These are phyloP conservation scores for Macrocentrus cingulum DNA, from an alignment of 1,140 invertebrate genomes.

Conservation along the genomic window DNA sequence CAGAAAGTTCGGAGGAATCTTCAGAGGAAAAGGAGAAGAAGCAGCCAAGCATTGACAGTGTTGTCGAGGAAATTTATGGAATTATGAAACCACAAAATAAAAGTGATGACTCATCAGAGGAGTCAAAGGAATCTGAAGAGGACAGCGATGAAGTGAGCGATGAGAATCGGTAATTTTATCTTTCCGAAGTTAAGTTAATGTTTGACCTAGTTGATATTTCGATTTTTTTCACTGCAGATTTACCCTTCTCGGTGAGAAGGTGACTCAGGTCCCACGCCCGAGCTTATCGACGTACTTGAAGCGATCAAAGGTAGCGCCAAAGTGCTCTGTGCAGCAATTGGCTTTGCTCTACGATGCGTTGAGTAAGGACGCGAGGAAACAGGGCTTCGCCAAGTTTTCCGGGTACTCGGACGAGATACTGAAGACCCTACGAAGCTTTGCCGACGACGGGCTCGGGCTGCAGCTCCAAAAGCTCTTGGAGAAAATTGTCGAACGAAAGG, in stretches of 20 bases:
- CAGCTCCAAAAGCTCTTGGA: slow-evolving; percentile 45
- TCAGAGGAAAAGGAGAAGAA: slow-evolving; percentile 27
- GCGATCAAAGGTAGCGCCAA: slow-evolving; percentile 38
- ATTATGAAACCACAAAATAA: slow-evolving; percentile 35
- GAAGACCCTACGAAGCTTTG: slow-evolving; percentile 36
- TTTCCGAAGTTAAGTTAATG: too few species aligned
- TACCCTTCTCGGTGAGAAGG: slow-evolving; percentile 47
- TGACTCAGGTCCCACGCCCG: slow-evolving; percentile 48
- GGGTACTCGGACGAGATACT: slow-evolving; percentile 49
- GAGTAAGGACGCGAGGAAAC: slow-evolving; percentile 51
- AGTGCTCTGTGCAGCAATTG: slow-evolving; percentile 42
- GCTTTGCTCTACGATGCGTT: slow-evolving; percentile 47
- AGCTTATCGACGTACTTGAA: slow-evolving; percentile 45
- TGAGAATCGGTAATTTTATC: slow-evolving; percentile 39
- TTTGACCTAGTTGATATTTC: too few species aligned
- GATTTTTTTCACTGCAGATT: slow-evolving; percentile 36
- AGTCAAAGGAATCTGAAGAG: slow-evolving; percentile 1
- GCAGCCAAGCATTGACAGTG: slow-evolving; percentile 39
- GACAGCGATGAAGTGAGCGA: slow-evolving; percentile 37
- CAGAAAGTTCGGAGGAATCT: neutral
- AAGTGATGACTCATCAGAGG: slow-evolving; percentile 3
- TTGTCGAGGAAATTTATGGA: slow-evolving; percentile 42
- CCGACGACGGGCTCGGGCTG: slow-evolving; percentile 42
- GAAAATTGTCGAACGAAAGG: slow-evolving; percentile 41
- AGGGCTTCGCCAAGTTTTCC: slow-evolving; percentile 46